Evolutionary conservation across 2,888 invertebrate genomes (phyloP), one percentile per base, ranked within the genome.

Genomic region (Tolmerus cingulatus): DNA sequence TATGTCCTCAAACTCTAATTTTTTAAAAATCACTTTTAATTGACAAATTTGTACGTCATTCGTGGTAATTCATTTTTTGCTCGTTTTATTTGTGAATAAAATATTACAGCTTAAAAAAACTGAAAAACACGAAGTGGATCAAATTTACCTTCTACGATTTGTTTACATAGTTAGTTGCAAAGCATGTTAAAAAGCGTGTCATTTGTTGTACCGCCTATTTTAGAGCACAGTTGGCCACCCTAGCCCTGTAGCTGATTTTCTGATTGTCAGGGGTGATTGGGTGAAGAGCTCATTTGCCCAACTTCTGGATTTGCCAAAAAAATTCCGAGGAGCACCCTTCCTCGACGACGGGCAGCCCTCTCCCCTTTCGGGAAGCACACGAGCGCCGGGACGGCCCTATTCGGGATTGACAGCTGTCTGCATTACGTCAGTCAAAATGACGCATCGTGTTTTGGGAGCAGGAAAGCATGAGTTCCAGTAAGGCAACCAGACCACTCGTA

Each of bases 341-440:
- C 66, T 14, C 16, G 43, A 12, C 12, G 66, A 8, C 0, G 23
- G 23, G 7, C 34, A 37, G 30, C 77, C 19, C 37, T 66, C 37
- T 57, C 19, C 82, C 82, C 51, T 82, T 46, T 57, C 40, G 76
- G n/a, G 34, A 76, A 34, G 9, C 76, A 30, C 19, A 82, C 57
- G 27, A 84, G 37, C 66, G 46, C 27, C 16, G 66, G 37, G 66
- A 66, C 23, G 79, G 27, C n/a, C 27, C 27, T 57, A 27, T 23
- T 86, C 57, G 57, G 81, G 91, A 92, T 91, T 93, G 92, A 92
- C 92, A 92, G 91, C 92, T 92, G 92, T 92, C 92, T 90, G 91
- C 90, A 91, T 91, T 92, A 92, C 92, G 92, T 93, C 92, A 93
- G 92, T 93, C 92, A 93, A 92, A 92, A 91, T 92, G 92, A 93